Conservation (phyloP, 2,888 invertebrate genomes). For the Pteria penguin region DNA sequence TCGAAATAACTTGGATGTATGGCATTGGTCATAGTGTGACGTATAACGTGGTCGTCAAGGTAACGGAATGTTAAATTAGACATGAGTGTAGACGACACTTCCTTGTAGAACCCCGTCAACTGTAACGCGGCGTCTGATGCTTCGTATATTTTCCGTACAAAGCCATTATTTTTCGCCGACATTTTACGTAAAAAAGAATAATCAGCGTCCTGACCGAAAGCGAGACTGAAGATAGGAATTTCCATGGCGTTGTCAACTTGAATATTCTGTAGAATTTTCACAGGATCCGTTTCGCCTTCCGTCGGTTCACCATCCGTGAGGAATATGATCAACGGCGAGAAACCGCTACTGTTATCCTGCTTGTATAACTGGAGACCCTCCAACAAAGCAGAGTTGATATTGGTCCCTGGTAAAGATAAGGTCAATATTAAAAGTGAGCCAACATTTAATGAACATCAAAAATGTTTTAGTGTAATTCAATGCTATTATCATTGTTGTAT, state of each 20-base stretch:
- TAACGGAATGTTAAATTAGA: slow-evolving; percentile 82
- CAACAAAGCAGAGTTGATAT: slow-evolving; percentile 63
- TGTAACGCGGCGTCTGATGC: slow-evolving; percentile 86
- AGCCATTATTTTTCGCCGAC: slow-evolving; percentile 86
- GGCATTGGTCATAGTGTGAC: slow-evolving; percentile 57
- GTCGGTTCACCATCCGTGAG: slow-evolving; percentile 81
- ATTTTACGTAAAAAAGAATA: slow-evolving; percentile 85
- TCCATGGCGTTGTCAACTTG: slow-evolving; percentile 49
- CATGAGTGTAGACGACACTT: slow-evolving; percentile 87
- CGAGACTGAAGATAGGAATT: slow-evolving; percentile 84
- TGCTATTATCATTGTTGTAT: no score
- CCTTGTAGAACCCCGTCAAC: slow-evolving; percentile 83
- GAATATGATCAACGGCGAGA: slow-evolving; percentile 77
- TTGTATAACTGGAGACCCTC: slow-evolving; percentile 57
- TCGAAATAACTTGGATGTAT: slow-evolving; percentile 64
- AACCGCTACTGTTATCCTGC: slow-evolving; percentile 25
- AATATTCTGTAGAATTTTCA: slow-evolving; percentile 70
- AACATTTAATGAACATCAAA: no score
- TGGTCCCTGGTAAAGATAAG: slow-evolving; percentile 64
- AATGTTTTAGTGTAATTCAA: no score
- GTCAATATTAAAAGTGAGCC: no score
- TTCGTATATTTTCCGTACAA: slow-evolving; percentile 87
- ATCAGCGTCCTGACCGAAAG: slow-evolving; percentile 87
- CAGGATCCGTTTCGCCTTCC: slow-evolving; percentile 72
- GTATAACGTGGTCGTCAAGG: slow-evolving; percentile 56